Conservation (phyloP, 2,888 invertebrate species). For the Pandemis heparana region DNA sequence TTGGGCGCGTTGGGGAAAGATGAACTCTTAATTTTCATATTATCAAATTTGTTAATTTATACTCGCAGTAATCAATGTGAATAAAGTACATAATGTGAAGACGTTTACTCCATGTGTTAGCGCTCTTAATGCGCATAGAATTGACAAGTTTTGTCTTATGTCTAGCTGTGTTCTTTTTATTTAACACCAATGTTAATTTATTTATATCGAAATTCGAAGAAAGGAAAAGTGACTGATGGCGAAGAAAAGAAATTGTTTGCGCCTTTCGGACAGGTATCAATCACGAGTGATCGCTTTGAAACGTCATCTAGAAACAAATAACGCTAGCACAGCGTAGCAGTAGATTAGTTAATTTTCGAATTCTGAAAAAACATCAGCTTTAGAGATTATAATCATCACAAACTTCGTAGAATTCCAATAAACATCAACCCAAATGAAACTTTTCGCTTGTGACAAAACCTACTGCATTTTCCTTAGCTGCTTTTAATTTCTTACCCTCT, state of each 20-base stretch:
- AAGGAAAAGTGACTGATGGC: constrained; percentile 92
- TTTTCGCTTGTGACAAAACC: constrained; percentile 16
- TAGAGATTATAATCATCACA: background rate
- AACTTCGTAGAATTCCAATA: background rate
- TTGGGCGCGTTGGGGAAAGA: no score
- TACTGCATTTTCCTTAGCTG: constrained; percentile 11
- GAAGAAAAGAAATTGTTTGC: constrained; percentile 91
- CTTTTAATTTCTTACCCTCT: background rate
- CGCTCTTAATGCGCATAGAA: background rate
- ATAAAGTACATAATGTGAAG: background rate
- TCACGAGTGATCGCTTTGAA: constrained; percentile 40
- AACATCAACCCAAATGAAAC: constrained; percentile 1
- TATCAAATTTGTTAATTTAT: no score
- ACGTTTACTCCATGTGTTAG: background rate
- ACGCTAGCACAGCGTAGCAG: constrained; percentile 9
- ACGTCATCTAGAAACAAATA: constrained; percentile 13
- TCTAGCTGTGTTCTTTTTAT: constrained; percentile 19
- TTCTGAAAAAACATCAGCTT: constrained; percentile 3
- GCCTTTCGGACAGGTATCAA: constrained; percentile 92
- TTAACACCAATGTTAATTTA: constrained; percentile 50
- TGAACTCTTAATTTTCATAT: no score
- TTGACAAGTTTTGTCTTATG: background rate
- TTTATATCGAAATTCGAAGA: constrained; percentile 74
- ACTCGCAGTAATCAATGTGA: no score
- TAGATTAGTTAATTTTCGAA: constrained; percentile 17